Evolutionary conservation across 2,888 invertebrate genomes (phyloP).

Genomic region (Vandiemenella viatica): DNA sequence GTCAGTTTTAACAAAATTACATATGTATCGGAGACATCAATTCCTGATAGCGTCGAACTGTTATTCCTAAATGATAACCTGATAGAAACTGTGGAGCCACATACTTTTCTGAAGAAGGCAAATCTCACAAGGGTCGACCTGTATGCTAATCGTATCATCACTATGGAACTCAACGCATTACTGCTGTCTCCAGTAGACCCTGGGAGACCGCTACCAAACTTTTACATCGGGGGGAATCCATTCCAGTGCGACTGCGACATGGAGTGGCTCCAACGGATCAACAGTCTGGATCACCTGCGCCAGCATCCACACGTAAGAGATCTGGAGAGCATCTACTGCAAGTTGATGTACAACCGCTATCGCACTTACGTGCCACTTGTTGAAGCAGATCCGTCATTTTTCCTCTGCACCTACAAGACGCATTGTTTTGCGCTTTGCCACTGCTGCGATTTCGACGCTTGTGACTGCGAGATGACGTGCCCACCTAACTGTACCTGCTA

Average conservation of each 20-base stretch:
- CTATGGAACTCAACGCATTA: conserved; percentile 78
- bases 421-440: conserved; percentile 90
- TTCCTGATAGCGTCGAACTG: conserved; percentile 73
- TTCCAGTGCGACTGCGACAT: conserved; percentile 90
- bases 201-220: conserved; percentile 64
- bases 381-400: conserved; percentile 76
- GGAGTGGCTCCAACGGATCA: conserved; percentile 88
- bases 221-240: conserved; percentile 87
- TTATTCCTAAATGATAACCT: conserved; percentile 80
- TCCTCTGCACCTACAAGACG: conserved; percentile 80
- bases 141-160: conserved; percentile 81
- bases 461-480: conserved; percentile 95
- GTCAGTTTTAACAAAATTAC: conserved; percentile 80
- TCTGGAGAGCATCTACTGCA: conserved; percentile 76
- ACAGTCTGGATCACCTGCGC: conserved; percentile 63
- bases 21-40: conserved; percentile 55
- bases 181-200: conserved; percentile 65
- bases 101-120: conserved; percentile 75
- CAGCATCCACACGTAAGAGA: conserved; percentile 87
- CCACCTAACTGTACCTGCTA: conserved; percentile 88
- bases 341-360: conserved; percentile 69
- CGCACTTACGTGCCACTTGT: conserved; percentile 70
- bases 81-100: conserved; percentile 70
- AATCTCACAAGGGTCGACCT: conserved; percentile 83
- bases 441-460: conserved; percentile 92